Evolutionary conservation across 1,140 invertebrate genomes (phyloP).

Genomic region (Callitettix versicolor): DNA sequence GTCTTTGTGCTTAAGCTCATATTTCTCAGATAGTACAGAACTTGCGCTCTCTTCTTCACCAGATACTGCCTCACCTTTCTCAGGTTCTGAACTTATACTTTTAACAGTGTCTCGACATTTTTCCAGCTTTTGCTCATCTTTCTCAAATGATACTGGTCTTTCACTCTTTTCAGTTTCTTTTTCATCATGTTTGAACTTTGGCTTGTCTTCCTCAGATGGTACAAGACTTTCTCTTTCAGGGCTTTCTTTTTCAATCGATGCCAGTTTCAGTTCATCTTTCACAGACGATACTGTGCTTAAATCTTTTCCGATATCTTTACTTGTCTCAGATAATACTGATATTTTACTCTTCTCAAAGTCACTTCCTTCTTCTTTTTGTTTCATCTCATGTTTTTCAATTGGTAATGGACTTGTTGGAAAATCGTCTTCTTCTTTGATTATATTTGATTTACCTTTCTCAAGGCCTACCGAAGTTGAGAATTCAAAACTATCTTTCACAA

Average conservation of each 20-base stretch:
- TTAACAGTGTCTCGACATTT: background rate
- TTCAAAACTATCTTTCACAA: no score
- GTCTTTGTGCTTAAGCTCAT: background rate
- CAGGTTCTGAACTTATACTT: background rate
- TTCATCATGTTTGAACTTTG: background rate
- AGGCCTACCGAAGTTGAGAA: no score
- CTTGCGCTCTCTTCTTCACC: background rate
- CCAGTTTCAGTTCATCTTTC: background rate
- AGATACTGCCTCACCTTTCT: background rate
- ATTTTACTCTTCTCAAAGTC: no score
- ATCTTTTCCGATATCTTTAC: no score
- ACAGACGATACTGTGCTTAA: background rate
- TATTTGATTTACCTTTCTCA: no score
- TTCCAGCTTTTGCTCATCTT: background rate
- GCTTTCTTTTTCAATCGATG: background rate
- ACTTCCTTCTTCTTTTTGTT: no score
- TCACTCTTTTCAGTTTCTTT: background rate
- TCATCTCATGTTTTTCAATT: no score
- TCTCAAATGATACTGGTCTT: slow-evolving; percentile 1
- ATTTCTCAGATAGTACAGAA: background rate
- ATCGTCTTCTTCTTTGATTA: no score
- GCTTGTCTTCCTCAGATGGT: background rate
- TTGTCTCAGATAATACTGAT: no score
- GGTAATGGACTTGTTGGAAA: no score
- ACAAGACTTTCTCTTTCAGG: background rate